phyloP scores from a whole-genome alignment of 2,888 invertebrate species.

The Pinctada fucata region DNA sequence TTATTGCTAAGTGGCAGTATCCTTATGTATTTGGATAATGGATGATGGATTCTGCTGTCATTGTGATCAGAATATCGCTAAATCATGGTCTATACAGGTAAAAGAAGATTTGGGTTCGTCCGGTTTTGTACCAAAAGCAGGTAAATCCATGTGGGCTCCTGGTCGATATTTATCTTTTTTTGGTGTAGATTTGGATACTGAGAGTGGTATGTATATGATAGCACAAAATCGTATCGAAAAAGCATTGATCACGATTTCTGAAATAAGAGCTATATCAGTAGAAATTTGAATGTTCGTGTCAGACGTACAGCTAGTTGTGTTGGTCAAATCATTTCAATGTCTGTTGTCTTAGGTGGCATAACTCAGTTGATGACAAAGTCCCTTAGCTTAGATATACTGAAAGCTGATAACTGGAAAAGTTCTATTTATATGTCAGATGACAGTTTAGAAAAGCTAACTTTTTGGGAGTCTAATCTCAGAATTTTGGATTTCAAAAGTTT shows the following conservation, averaged over 20 bases:
- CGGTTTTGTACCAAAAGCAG: conserved; percentile 37
- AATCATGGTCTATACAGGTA: conserved; percentile 9
- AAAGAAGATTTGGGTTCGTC: conserved; percentile 34
- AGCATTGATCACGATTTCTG: conserved; percentile 10
- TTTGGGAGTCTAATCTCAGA: conserved; percentile 18
- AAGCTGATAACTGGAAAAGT: conserved; percentile 23
- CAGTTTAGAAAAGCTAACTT: conserved; percentile 22
- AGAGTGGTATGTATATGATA: conserved; percentile 14
- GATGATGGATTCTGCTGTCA: conserved; percentile 41
- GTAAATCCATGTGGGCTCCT: conserved; percentile 34
- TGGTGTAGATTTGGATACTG: conserved; percentile 33
- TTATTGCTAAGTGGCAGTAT: conserved; percentile 40
- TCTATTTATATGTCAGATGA: conserved; percentile 7
- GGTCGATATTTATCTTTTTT: conserved; percentile 25
- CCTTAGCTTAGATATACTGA: conserved; percentile 36
- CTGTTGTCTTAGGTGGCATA: conserved; percentile 43
- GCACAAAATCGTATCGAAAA: conserved; percentile 28
- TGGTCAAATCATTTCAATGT: conserved; percentile 49
- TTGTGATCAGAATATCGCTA: not conserved
- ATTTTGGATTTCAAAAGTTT: no score
- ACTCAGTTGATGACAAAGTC: conserved; percentile 48
- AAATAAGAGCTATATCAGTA: conserved; percentile 2
- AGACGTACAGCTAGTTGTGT: conserved; percentile 44
- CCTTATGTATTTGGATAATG: conserved; percentile 44
- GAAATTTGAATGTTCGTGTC: conserved; percentile 22